Percentiles rank a stretch among this genome's conserved stretches.
Evolutionary conservation across 2,888 invertebrate species (phyloP).

Genomic region (Drosophila paucipuncta): DNA sequence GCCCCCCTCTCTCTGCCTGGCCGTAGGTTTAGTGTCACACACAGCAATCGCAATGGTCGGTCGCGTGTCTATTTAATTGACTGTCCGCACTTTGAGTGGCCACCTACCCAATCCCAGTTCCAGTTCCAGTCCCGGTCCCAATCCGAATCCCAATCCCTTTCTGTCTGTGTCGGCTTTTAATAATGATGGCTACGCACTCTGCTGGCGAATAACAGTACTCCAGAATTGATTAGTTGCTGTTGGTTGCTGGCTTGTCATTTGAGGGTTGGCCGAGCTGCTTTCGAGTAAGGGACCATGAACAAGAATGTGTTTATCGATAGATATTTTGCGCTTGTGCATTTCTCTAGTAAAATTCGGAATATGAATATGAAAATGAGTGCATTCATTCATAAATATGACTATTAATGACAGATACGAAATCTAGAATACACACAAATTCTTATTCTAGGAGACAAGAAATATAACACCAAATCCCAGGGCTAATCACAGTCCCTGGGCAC

Average conservation of each 20-base stretch:
- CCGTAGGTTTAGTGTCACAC: slow-evolving; percentile 69
- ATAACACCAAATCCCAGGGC: slow-evolving; percentile 27
- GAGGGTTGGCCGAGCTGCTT: not conserved
- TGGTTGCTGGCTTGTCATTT: slow-evolving; percentile 8
- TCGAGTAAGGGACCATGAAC: not conserved
- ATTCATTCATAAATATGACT: not conserved
- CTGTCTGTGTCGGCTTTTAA: slow-evolving; percentile 46
- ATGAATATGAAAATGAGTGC: not conserved
- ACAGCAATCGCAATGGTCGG: slow-evolving; percentile 53
- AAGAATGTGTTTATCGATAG: not conserved
- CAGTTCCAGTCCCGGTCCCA: not conserved
- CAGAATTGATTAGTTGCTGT: slow-evolving; percentile 77
- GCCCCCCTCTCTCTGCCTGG: not conserved
- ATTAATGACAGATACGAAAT: slow-evolving; percentile 3
- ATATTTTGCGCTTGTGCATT: not conserved
- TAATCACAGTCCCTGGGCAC: slow-evolving; percentile 34
- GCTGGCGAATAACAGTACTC: slow-evolving; percentile 61
- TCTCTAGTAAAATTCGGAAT: not conserved
- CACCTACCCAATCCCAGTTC: not conserved
- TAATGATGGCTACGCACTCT: slow-evolving; percentile 57
- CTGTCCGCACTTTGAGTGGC: slow-evolving; percentile 70
- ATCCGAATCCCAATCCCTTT: slow-evolving; percentile 6
- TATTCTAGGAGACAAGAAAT: not conserved
- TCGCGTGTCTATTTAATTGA: slow-evolving; percentile 82
- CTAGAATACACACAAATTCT: not conserved